A percentile compares a stretch with the other conserved stretches of the same genome.
Conservation (phyloP, 2,888 invertebrate species). For the Pollenia amentaria region DNA sequence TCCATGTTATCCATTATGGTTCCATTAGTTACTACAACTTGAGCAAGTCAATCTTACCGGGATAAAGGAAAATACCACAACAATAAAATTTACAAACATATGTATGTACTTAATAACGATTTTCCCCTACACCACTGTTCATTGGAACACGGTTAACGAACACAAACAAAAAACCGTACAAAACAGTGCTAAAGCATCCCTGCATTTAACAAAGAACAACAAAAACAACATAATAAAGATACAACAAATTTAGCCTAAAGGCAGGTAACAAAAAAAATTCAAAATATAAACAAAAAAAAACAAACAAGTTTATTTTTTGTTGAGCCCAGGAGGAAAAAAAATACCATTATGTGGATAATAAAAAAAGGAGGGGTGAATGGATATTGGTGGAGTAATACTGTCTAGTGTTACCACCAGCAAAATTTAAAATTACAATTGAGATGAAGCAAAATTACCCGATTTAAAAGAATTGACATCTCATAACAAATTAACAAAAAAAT, state of each 20-base stretch:
- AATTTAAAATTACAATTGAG: too few relatives aligned
- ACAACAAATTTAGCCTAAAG: constrained; percentile 24
- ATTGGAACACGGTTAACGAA: neutral
- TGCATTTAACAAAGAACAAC: neutral
- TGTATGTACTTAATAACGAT: neutral
- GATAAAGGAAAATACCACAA: too few relatives aligned
- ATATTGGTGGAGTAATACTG: too few relatives aligned
- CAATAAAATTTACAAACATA: neutral
- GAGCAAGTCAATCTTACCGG: too few relatives aligned
- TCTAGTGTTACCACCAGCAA: too few relatives aligned
- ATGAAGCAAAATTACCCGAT: too few relatives aligned
- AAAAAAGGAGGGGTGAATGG: neutral
- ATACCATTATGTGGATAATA: neutral
- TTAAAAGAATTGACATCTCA: too few relatives aligned
- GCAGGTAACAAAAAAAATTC: constrained; percentile 4
- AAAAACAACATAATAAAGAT: neutral
- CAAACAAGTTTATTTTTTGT: constrained; percentile 18
- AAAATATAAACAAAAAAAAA: neutral
- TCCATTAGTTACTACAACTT: too few relatives aligned
- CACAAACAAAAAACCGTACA: neutral
- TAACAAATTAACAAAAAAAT: too few relatives aligned
- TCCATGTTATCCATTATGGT: too few relatives aligned
- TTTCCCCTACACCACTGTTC: neutral
- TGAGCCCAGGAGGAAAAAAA: constrained; percentile 26
- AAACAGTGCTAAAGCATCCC: neutral